Conservation (phyloP, 2,797 vertebrate genomes). For the Melanotaenia parkinsoni region DNA sequence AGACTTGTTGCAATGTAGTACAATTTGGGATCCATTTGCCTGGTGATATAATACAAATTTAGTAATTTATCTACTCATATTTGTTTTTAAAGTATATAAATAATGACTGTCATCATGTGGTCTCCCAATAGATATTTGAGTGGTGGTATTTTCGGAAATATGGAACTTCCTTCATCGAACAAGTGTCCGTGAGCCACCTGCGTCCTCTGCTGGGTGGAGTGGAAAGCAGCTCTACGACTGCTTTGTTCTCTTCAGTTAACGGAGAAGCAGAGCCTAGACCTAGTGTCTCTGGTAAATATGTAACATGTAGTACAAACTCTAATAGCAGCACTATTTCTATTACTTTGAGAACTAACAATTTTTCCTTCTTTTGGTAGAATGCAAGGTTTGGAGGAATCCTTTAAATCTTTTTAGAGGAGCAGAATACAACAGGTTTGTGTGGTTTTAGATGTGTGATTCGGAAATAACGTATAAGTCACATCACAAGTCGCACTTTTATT, state of each 20-base stretch:
- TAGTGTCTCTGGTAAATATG: constrained; percentile 88
- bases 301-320: rapidly evolving
- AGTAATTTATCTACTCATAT: neutral
- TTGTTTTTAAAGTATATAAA: neutral
- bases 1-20: no score
- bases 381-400: constrained; percentile 98
- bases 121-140: constrained; percentile 90
- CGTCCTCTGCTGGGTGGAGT: constrained; percentile 92
- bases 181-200: constrained; percentile 97
- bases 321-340: neutral
- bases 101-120: neutral
- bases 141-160: constrained; percentile 99
- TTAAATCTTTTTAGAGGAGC: constrained; percentile 98
- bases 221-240: constrained; percentile 87
- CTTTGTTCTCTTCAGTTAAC: constrained; percentile 86
- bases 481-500: no score
- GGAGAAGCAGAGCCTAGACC: constrained; percentile 90
- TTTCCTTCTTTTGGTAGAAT: constrained; percentile 83
- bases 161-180: constrained; percentile 97
- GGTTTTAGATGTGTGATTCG: neutral
- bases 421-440: constrained; percentile 94
- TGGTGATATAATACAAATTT: no score
- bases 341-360: neutral
- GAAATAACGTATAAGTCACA: rapidly evolving
- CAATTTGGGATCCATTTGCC: no score